Base-by-base conservation (phyloP, 2,797 vertebrate genomes). In the Cephalopachus bancanus region DNA sequence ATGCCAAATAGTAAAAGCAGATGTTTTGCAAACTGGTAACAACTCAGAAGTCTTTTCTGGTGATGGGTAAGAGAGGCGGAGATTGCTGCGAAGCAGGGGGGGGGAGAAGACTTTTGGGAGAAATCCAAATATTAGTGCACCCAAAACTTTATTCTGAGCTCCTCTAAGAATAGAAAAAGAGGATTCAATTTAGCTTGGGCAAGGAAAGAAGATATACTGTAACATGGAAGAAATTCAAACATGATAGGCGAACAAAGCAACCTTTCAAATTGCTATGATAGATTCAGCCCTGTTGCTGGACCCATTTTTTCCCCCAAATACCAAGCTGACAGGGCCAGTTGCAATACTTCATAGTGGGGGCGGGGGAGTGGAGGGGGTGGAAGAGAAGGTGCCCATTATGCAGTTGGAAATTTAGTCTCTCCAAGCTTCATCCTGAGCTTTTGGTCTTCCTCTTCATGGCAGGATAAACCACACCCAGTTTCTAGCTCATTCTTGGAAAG, bases 1-100 rank as follows among this genome's bases (percentile, higher is more conserved):
- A 97, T 89, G 97, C 97, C 98, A 98, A 98, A 98, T 98, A 98
- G 98, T 97, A 98, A 98, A 98, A 99, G 98, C 98, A 98, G 98
- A 98, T 98, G 98, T 98, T 98, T 98, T 96, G 74, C 83, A 97
- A 97, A 97, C 97, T 98, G 97, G 98, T 98, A 98, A 96, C 97
- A 98, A 98, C 78, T 94, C 60, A 1, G 89, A 98, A 98, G 97
- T 94, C 96, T 97, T 96, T 98, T 97, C 92, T 95, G 97, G 97
- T 96, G 97, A 98, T 96, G 97, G 98, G 97, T 97, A 97, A 98
- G 95, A 97, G 83, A 93, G 76, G 84, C 44, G 75, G 44, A 76
- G 92, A 65, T 28, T 87, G 83, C 91, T 90, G 88, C 96, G 59
- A 95, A 86, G 76, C 20, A 9, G 83, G 93, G 92, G 93, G 84